Evolutionary conservation across 2,888 invertebrate species (phyloP).

Genomic region (Balanococcus diminutus): DNA sequence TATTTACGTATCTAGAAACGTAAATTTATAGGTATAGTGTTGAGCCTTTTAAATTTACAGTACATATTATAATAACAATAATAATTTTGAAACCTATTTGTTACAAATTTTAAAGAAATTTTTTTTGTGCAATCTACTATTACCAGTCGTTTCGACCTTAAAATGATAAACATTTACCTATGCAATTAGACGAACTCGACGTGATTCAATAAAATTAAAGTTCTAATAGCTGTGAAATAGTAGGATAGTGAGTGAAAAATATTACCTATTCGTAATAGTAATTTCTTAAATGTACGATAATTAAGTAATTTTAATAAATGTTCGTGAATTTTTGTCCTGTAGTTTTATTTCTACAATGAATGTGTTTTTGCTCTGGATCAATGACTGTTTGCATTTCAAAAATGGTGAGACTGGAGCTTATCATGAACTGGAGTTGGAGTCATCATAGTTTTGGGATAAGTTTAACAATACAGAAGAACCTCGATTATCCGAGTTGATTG

Average conservation of each 20-base stretch:
- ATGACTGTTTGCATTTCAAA: no score
- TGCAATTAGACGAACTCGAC: slow-evolving; percentile 1
- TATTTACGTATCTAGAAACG: background rate
- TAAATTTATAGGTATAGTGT: background rate
- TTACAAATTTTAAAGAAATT: background rate
- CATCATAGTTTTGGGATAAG: no score
- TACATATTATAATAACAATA: background rate
- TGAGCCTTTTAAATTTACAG: background rate
- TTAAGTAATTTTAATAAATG: slow-evolving; percentile 35
- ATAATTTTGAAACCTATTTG: background rate
- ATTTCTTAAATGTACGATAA: slow-evolving; percentile 17
- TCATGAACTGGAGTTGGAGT: no score
- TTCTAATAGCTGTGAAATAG: slow-evolving; percentile 15
- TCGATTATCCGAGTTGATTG: no score
- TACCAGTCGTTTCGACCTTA: slow-evolving; percentile 14
- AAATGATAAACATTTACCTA: background rate
- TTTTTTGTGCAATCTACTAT: background rate
- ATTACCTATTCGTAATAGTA: background rate
- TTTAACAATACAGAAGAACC: no score
- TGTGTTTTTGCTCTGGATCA: no score
- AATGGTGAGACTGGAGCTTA: no score
- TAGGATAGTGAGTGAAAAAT: background rate
- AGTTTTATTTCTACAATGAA: background rate
- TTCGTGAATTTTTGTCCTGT: slow-evolving; percentile 10
- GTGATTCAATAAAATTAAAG: background rate